Conservation (phyloP, 2,797 vertebrate species). For the Chiroxiphia lanceolata region DNA sequence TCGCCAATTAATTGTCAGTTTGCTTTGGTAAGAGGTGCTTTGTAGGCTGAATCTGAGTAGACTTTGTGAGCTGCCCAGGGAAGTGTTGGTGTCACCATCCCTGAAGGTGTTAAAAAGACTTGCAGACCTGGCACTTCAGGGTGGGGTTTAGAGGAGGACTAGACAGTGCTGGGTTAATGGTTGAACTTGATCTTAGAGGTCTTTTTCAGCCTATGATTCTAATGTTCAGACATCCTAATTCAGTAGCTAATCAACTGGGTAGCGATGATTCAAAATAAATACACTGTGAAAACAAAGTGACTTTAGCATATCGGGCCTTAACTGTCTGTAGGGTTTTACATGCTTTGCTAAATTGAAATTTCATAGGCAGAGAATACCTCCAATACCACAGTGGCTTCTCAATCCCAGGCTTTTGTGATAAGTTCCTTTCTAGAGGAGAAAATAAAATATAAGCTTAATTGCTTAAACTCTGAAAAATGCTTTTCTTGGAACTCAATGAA, state of each 20-base stretch:
- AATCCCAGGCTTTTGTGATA: slow-evolving; percentile 71
- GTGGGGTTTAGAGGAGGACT: neutral
- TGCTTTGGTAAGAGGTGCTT: neutral
- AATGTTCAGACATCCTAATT: slow-evolving; percentile 41
- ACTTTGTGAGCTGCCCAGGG: neutral
- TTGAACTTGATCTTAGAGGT: neutral
- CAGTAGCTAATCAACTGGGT: slow-evolving; percentile 57
- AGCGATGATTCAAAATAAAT: slow-evolving; percentile 62
- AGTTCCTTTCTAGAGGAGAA: slow-evolving; percentile 65
- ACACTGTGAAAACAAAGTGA: slow-evolving; percentile 68
- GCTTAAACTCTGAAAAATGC: slow-evolving; percentile 75
- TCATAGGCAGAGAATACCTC: slow-evolving; percentile 64
- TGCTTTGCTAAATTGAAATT: slow-evolving; percentile 77
- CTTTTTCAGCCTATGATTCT: neutral
- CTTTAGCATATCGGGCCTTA: slow-evolving; percentile 43
- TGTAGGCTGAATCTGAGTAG: neutral
- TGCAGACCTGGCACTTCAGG: too few relatives aligned
- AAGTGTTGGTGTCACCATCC: too few relatives aligned
- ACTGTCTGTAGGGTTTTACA: slow-evolving; percentile 62
- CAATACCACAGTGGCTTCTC: slow-evolving; percentile 59
- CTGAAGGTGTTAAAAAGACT: neutral
- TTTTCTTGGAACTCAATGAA: slow-evolving; percentile 78
- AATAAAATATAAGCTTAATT: slow-evolving; percentile 76
- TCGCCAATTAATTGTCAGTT: neutral
- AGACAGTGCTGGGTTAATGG: neutral